Evolutionary conservation across 2,888 invertebrate species (phyloP), one percentile per base, ranked within the genome.

Genomic region (Parnassius orleans): DNA sequence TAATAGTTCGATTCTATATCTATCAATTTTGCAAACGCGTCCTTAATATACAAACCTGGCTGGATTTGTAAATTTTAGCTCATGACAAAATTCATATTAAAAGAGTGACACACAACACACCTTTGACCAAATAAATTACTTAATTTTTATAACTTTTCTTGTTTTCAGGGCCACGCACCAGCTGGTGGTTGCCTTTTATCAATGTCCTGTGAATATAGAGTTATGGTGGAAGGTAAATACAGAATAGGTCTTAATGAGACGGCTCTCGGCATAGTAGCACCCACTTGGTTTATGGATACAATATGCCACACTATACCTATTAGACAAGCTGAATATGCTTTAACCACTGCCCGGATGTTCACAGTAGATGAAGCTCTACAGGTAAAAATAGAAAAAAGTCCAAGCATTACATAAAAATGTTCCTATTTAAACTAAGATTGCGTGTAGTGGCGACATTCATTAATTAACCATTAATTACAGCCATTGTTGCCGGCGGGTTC

Each of bases 231-330:
- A 0, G 95, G 95, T 0, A 95, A 96, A 69, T 95, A 90, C 74
- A 94, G 93, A 11, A 98, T 98, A 61, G 98, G 98, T 0, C 87
- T 98, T 1, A 98, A 98, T 77, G 98, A 98, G 92, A 96, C 97
- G 0, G 93, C 95, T 60, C 86, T 98, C 53, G 98, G 97, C 12
- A 95, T 97, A 65, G 93, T 95, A 0, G 96, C 96, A 0, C 96
- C 97, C 0, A 84, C 85, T 65, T 97, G 96, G 96, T 95, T 95
- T 75, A 93, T 94, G 84, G 84, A 92, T 33, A 83, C 93, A 0
- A 93, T 95, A 88, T 79, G 80, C n/a, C 94, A 95, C 74, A 93
- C 93, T 0, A 92, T 95, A 42, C 93, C 96, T 0, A 82, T 90
- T n/a, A 85, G 97, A 67, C 90, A 94, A 57, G 93, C 96, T 0